Evolutionary conservation across 2,888 invertebrate species (phyloP).

Genomic region (Protonemura montana): DNA sequence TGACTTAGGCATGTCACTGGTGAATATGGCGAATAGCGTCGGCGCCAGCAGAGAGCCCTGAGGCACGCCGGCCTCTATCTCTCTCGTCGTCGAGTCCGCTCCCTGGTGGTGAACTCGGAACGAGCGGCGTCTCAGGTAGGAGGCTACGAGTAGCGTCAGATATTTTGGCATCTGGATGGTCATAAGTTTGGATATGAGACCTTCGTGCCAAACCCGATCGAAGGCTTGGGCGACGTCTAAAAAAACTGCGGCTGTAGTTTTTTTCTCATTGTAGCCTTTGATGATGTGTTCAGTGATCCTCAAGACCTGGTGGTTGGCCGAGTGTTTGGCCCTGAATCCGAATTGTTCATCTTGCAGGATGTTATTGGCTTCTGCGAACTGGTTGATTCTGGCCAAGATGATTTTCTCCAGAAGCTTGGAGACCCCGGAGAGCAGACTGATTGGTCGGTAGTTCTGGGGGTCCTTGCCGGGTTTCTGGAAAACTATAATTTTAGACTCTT

Average conservation of each 20-base stretch:
- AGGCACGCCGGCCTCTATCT: conserved; percentile 51
- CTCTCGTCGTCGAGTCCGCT: conserved; percentile 40
- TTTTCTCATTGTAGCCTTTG: conserved; percentile 28
- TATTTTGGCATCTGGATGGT: conserved; percentile 48
- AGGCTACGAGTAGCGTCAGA: conserved; percentile 50
- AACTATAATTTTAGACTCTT: conserved; percentile 50
- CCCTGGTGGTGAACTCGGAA: neutral
- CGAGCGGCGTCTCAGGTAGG: conserved; percentile 9
- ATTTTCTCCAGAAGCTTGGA: neutral
- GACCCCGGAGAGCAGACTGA: conserved; percentile 50
- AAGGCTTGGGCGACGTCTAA: conserved; percentile 10
- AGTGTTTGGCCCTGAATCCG: conserved; percentile 53
- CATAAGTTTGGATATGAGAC: neutral
- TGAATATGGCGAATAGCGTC: conserved; percentile 50
- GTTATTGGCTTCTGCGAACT: conserved; percentile 46
- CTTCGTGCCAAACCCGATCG: conserved; percentile 27
- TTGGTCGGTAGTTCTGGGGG: conserved; percentile 49
- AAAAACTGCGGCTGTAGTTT: conserved; percentile 39
- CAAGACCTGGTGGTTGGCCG: neutral
- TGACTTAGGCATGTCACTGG: conserved; percentile 51
- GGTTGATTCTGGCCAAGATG: conserved; percentile 1
- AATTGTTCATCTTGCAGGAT: conserved; percentile 51
- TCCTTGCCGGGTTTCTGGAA: conserved; percentile 46
- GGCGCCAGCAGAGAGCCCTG: conserved; percentile 52
- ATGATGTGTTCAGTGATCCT: neutral